Conservation (phyloP, 2,113 vertebrate genomes). For the Lathamus discolor region DNA sequence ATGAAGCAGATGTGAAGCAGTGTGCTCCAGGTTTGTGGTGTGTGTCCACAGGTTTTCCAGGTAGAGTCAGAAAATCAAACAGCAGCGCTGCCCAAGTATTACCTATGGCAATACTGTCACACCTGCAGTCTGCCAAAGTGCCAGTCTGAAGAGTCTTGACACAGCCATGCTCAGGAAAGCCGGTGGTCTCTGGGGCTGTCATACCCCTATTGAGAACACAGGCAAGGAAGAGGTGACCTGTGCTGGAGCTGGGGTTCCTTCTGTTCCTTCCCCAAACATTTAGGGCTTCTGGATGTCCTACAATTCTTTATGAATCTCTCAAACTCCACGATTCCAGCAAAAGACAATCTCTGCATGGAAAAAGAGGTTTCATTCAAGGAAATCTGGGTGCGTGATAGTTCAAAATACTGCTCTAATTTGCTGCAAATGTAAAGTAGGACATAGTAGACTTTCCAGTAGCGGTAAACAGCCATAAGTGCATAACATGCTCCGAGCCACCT, state of each 20-base stretch:
- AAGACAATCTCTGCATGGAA: not conserved
- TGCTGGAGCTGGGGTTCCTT: accelerated
- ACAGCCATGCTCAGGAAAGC: not conserved
- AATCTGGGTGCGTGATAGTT: not conserved
- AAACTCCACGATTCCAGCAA: not conserved
- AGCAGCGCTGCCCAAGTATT: not conserved
- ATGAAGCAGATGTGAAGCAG: not conserved
- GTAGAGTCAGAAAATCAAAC: not conserved
- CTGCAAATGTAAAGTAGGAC: slow-evolving; percentile 1
- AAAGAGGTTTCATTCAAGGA: not conserved
- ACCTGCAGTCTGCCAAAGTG: not conserved
- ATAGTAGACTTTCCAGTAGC: not conserved
- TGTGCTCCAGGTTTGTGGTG: not conserved
- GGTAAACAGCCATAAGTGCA: accelerated
- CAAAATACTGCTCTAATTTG: not conserved
- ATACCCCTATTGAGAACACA: not conserved
- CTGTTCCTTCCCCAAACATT: not conserved
- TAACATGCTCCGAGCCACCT: not conserved
- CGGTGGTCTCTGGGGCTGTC: not conserved
- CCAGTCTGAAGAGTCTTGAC: not conserved
- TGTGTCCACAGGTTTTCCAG: not conserved
- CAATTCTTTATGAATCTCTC: not conserved
- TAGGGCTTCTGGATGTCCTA: not conserved
- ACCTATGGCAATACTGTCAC: not conserved
- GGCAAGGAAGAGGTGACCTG: accelerated